Percentiles rank a stretch among this genome's conserved stretches.
Evolutionary conservation across 2,113 vertebrate species (phyloP).

Genomic region (Carassius auratus): DNA sequence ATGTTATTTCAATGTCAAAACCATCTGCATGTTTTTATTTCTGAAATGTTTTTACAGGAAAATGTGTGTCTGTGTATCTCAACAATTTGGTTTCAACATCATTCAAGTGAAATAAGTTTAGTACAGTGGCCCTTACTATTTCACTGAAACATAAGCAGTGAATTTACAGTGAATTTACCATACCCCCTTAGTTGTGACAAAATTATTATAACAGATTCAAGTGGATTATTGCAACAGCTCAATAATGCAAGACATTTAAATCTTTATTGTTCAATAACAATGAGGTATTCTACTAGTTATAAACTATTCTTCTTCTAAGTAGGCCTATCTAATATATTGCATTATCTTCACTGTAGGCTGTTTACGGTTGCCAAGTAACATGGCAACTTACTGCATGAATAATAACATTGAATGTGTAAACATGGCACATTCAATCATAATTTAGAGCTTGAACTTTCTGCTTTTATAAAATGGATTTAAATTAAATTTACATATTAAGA

Average conservation of each 20-base stretch:
- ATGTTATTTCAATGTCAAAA: constrained; percentile 21
- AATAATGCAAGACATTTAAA: background rate
- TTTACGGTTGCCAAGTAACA: constrained; percentile 11
- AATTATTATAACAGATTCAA: background rate
- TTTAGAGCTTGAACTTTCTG: background rate
- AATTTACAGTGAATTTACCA: background rate
- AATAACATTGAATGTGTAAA: background rate
- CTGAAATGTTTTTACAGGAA: background rate
- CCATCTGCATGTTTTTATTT: background rate
- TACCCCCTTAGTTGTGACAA: background rate
- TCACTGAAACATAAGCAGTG: background rate
- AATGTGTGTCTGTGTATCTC: background rate
- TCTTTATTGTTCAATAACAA: background rate
- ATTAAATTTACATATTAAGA: background rate
- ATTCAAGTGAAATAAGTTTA: background rate
- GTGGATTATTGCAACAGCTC: background rate
- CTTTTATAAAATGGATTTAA: background rate
- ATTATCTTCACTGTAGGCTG: background rate
- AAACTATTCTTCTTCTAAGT: background rate
- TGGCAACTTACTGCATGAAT: background rate
- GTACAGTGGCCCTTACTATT: background rate
- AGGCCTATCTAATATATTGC: background rate
- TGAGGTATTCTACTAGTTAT: background rate
- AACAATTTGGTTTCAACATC: background rate
- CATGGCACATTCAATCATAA: background rate